Conservation (phyloP, 2,797 vertebrate species). For the Falco concolor region DNA sequence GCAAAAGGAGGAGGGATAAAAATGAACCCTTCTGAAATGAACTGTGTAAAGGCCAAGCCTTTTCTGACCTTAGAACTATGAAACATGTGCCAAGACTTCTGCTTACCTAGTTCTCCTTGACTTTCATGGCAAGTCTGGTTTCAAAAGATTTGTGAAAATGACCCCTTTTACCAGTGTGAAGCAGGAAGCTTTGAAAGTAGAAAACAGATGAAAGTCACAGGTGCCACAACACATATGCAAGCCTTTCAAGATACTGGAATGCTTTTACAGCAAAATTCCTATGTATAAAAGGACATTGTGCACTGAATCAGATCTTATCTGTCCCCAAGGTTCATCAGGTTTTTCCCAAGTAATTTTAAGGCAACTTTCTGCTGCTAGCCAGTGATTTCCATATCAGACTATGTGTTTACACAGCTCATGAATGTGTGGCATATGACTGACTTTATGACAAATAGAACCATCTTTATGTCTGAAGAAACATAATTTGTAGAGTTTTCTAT, state of each 20-base stretch:
- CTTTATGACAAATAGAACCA: background rate
- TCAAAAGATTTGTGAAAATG: background rate
- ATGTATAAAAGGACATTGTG: background rate
- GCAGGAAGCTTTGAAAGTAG: background rate
- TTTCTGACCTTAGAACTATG: background rate
- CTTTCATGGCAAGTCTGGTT: background rate
- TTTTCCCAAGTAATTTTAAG: background rate
- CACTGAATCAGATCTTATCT: background rate
- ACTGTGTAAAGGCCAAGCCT: background rate
- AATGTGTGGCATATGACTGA: background rate
- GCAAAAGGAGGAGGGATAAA: background rate
- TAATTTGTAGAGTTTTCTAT: background rate
- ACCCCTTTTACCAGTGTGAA: background rate
- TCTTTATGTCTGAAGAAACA: background rate
- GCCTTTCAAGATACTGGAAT: background rate
- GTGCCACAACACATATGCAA: background rate
- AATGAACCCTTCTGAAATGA: background rate
- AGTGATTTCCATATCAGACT: background rate
- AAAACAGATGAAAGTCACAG: background rate
- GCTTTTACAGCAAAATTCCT: background rate
- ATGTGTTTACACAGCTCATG: accelerated
- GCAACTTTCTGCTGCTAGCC: background rate
- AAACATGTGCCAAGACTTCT: background rate
- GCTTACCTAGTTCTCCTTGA: background rate
- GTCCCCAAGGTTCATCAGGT: background rate